Conservation (phyloP, 2,888 invertebrate genomes). For the Dryobotodes eremita region DNA sequence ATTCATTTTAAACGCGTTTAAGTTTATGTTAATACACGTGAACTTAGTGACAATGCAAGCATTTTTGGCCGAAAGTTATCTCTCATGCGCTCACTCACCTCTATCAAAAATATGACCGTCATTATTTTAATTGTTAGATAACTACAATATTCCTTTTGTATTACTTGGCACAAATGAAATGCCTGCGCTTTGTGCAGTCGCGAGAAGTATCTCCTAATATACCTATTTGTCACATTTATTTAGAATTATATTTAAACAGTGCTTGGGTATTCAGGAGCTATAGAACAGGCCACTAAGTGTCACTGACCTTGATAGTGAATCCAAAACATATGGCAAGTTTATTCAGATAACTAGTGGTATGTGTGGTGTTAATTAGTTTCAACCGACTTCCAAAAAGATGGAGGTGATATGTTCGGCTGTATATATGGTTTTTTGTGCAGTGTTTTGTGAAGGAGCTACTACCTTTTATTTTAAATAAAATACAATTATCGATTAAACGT, state of each 20-base stretch:
- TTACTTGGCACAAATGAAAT: not conserved
- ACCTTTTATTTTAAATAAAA: too few species aligned
- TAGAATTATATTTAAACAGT: not conserved
- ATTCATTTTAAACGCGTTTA: too few species aligned
- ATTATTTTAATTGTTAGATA: not conserved
- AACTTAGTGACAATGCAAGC: too few species aligned
- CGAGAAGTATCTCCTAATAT: not conserved
- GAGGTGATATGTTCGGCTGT: too few species aligned
- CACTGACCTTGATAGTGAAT: slow-evolving; percentile 6
- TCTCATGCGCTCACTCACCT: not conserved
- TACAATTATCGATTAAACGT: not conserved
- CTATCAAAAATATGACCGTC: not conserved
- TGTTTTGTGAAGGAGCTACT: too few species aligned
- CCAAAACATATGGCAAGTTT: slow-evolving; percentile 8
- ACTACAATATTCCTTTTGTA: not conserved
- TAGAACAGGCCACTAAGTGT: not conserved
- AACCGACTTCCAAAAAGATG: too few species aligned
- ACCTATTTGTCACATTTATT: not conserved
- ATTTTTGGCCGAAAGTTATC: slow-evolving; percentile 4
- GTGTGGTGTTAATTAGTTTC: not conserved
- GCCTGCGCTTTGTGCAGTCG: not conserved
- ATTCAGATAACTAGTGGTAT: not conserved
- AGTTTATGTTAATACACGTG: not conserved
- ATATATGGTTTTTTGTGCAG: not conserved
- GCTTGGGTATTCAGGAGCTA: not conserved